These are phyloP conservation scores for Pavo muticus DNA, from an alignment of 2,113 vertebrate species.

Conservation along the genomic window DNA sequence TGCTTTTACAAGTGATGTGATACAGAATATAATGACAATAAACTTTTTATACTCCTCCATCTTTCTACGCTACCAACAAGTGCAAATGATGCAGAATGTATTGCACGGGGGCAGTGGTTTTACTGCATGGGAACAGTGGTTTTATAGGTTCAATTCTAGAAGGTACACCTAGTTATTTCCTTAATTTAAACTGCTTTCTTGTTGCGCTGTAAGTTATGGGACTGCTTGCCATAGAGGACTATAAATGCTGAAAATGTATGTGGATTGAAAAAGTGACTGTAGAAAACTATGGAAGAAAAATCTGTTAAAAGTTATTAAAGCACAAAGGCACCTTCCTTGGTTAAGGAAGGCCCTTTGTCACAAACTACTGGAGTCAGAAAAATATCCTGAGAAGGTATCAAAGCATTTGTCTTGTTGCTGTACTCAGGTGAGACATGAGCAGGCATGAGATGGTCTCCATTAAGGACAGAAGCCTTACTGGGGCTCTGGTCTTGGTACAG, in stretches of 20 bases:
- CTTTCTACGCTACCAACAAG: neutral
- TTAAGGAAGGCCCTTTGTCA: neutral
- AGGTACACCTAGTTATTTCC: neutral
- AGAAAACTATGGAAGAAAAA: neutral
- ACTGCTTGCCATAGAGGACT: neutral
- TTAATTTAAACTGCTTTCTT: neutral
- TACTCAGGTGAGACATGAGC: neutral
- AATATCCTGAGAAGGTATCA: neutral
- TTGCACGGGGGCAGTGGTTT: neutral
- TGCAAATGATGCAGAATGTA: neutral
- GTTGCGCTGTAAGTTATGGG: neutral
- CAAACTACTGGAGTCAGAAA: neutral
- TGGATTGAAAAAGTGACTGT: neutral
- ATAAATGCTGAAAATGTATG: neutral
- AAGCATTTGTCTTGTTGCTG: neutral
- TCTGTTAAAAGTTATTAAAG: neutral
- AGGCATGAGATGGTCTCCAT: neutral
- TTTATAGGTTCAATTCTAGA: neutral
- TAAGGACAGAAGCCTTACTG: neutral
- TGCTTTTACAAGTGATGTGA: neutral
- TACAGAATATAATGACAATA: neutral
- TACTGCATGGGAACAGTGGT: neutral
- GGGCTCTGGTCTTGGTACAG: neutral
- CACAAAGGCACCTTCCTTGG: neutral
- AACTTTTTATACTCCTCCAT: neutral